These are phyloP conservation scores for Herminia tarsipennalis DNA, from an alignment of 2,888 invertebrate species.

Conservation along the genomic window DNA sequence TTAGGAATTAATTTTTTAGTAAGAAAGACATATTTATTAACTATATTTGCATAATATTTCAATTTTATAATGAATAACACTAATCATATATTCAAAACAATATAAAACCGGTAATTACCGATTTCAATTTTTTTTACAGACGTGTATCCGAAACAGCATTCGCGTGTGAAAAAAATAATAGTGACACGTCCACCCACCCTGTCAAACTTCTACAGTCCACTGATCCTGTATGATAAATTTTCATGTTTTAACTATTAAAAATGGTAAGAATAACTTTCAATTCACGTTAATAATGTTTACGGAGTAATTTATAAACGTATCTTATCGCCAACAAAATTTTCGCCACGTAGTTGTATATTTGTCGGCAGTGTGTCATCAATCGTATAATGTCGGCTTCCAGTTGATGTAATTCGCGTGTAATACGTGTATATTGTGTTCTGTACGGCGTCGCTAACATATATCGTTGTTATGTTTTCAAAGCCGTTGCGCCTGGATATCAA, in stretches of 20 bases:
- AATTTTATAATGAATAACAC: no score
- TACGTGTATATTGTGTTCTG: constrained; percentile 41
- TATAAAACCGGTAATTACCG: constrained; percentile 43
- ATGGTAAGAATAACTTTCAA: constrained; percentile 68
- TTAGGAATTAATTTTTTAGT: no score
- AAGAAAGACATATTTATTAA: no score
- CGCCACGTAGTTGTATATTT: constrained; percentile 57
- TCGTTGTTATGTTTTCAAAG: constrained; percentile 81
- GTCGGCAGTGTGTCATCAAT: constrained; percentile 66
- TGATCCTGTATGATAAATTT: constrained; percentile 65
- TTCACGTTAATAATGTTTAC: constrained; percentile 29
- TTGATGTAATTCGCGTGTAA: constrained; percentile 50
- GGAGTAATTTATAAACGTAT: constrained; percentile 19
- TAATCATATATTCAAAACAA: no score
- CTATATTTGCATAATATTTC: no score
- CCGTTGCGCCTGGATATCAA: constrained; percentile 99
- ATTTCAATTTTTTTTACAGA: not conserved
- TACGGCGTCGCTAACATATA: constrained; percentile 32
- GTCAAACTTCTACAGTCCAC: constrained; percentile 70
- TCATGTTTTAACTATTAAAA: constrained; percentile 77
- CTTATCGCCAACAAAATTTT: constrained; percentile 29
- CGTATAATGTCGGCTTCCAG: constrained; percentile 62
- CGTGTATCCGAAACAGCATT: constrained; percentile 37
- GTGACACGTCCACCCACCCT: constrained; percentile 81
- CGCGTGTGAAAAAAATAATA: constrained; percentile 57